Evolutionary conservation across 1,140 invertebrate genomes (phyloP).

Genomic region (Pachyrhynchus sulphureomaculatus): DNA sequence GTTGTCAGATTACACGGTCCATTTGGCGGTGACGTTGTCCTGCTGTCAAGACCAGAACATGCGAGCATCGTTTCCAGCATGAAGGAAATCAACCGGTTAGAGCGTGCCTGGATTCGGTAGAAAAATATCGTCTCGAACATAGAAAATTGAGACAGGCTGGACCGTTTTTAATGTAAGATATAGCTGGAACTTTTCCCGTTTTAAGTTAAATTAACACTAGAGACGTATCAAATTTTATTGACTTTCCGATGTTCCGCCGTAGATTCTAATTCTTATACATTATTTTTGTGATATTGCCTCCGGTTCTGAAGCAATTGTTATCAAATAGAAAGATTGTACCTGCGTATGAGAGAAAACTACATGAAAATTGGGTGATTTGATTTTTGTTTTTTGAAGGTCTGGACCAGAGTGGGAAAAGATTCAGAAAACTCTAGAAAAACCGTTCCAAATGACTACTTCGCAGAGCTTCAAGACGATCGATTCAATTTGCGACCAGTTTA

Average conservation of each 20-base stretch:
- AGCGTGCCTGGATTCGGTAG: slow-evolving; percentile 61
- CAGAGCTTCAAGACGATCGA: slow-evolving; percentile 50
- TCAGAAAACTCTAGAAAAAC: slow-evolving; percentile 53
- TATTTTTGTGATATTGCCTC: no score
- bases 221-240: no score
- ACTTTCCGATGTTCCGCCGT: no score
- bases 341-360: no score
- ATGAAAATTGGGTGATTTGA: no score
- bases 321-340: no score
- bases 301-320: no score
- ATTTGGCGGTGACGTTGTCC: slow-evolving; percentile 60
- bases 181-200: neutral
- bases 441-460: slow-evolving; percentile 53
- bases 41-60: slow-evolving; percentile 62
- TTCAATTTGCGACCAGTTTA: slow-evolving; percentile 53
- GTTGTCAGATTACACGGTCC: slow-evolving; percentile 63
- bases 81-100: slow-evolving; percentile 60
- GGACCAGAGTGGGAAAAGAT: slow-evolving; percentile 60
- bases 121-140: slow-evolving; percentile 60
- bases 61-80: slow-evolving; percentile 60
- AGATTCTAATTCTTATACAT: no score
- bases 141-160: slow-evolving; percentile 57
- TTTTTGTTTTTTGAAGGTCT: slow-evolving; percentile 47
- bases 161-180: slow-evolving; percentile 59
- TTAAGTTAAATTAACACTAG: no score